Base-by-base conservation (phyloP, 2,797 vertebrate species). In the Sebastiscus tertius region DNA sequence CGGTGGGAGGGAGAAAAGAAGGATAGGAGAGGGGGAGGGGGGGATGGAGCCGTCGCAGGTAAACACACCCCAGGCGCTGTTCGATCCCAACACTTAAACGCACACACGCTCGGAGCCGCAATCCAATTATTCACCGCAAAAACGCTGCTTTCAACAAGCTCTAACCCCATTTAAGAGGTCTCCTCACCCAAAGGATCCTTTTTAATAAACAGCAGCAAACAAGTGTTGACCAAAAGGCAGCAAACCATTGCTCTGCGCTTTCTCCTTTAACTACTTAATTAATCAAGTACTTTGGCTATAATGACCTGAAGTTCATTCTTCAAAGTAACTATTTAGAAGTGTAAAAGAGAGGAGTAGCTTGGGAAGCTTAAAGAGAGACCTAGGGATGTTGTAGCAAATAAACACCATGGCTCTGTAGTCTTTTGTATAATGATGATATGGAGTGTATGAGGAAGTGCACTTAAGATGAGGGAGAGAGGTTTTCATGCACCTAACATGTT, bases 51-150 rank as follows among this genome's bases (percentile, higher is more conserved):
- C 75, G 85, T 89, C 81, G 73, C 91, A 93, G 91, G 92, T 94
- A 94, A 95, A 94, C 89, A 92, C 87, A 93, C 94, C 92, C 84
- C 81, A 87, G 94, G 92, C 89, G 8, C 90, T 62, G 76, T 93
- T 95, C 88, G 78, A 91, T 93, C 88, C 84, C 82, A 85, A 87
- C 92, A 76, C 89, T 91, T 89, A 88, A 93, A 91, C 87, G 86
- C 80, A 90, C 81, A 82, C 89, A 60, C 77, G 78, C 92, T 88
- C 86, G 84, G 80, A 84, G 87, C 88, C 81, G 64, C 87, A 87
- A 91, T 92, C 87, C 93, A 95, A 95, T 96, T 95, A 95, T 92
- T 94, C 90, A 89, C 75, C 10, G 14, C 75, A 31, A 91, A 93
- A 67, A 91, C 61, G 75, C 78, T 71, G 88, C 92, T 90, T 91